Evolutionary conservation across 2,888 invertebrate species (phyloP), one percentile per base, ranked within the genome.

Genomic region (Steinernema hermaphroditum): DNA sequence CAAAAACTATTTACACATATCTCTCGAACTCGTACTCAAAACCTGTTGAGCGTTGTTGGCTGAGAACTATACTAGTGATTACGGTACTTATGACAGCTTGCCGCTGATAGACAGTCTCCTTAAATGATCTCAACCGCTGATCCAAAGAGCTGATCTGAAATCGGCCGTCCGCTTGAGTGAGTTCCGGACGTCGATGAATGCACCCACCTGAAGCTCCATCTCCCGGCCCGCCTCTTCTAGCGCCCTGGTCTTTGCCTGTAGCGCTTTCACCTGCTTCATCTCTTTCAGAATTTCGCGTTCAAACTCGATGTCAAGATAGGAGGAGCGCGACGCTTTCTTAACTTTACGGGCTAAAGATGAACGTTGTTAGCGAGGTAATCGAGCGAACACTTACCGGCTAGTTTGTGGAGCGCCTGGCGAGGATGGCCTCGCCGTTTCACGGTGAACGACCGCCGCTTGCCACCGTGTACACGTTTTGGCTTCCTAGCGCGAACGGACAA

Each of bases 161-260:
- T 8, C 37, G 37, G 37, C 12, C 6, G 37, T 12, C 12, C 37
- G 6, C 37, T 37, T 37, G 37, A 37, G 12, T 37, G 6, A 37
- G 37, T 37, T 12, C 37, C 6, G 29, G 16, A 62, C 12, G 14
- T 29, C 34, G 19, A 46, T 24, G n/a, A n/a, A n/a, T n/a, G n/a
- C n/a, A 34, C 62, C 62, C 1, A 62, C 62, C 62, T 62, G 62
- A 62, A 62, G 62, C 34, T 62, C 62, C 62, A 62, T 62, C n/a
- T 62, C 62, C 62, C 62, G 29, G 34, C 34, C 27, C 62, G 62
- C 62, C 62, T 62, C 62, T 32, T 62, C 62, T 6, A 62, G 62
- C 32, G 62, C 62, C 19, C 27, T 32, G 32, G 62, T 62, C 19
- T 62, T 22, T 12, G 62, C 62, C 16, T 62, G 27, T 6, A 62